Conservation (phyloP, 2,888 invertebrate species). For the Lycophotia porphyrea region DNA sequence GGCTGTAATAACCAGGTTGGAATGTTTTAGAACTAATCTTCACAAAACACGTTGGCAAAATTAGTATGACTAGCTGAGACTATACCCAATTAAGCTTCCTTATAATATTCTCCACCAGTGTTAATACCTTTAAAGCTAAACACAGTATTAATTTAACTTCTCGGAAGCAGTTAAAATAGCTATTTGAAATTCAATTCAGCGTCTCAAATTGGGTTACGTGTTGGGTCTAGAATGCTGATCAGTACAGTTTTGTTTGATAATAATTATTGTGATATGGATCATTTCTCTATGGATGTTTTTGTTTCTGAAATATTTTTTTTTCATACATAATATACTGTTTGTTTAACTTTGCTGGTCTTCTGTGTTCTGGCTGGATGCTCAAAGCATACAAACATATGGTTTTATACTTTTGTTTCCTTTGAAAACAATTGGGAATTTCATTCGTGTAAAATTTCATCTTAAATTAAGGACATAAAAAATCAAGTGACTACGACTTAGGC, state of each 20-base stretch:
- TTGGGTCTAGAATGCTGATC: slow-evolving; percentile 71
- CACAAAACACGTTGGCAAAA: not conserved
- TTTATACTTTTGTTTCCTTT: too few species aligned
- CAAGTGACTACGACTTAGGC: too few species aligned
- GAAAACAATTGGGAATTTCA: too few species aligned
- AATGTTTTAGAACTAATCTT: too few species aligned
- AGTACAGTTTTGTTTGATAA: slow-evolving; percentile 57
- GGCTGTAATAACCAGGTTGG: too few species aligned
- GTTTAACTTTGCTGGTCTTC: too few species aligned
- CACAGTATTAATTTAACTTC: slow-evolving; percentile 70
- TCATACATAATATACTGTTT: not conserved
- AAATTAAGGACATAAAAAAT: too few species aligned
- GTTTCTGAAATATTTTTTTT: too few species aligned
- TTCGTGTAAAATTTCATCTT: too few species aligned
- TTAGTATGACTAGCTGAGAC: slow-evolving; percentile 49
- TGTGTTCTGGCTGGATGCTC: too few species aligned
- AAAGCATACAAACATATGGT: too few species aligned
- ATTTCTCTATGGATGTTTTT: too few species aligned
- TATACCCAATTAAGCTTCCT: slow-evolving; percentile 49
- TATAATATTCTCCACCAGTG: slow-evolving; percentile 56
- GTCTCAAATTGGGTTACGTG: slow-evolving; percentile 67
- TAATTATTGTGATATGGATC: slow-evolving; percentile 62
- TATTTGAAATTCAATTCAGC: slow-evolving; percentile 76
- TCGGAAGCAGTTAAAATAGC: slow-evolving; percentile 62
- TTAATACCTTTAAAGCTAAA: slow-evolving; percentile 58